These are phyloP conservation scores for Acanthurus tractus DNA, from an alignment of 2,797 vertebrate species.

Conservation along the genomic window DNA sequence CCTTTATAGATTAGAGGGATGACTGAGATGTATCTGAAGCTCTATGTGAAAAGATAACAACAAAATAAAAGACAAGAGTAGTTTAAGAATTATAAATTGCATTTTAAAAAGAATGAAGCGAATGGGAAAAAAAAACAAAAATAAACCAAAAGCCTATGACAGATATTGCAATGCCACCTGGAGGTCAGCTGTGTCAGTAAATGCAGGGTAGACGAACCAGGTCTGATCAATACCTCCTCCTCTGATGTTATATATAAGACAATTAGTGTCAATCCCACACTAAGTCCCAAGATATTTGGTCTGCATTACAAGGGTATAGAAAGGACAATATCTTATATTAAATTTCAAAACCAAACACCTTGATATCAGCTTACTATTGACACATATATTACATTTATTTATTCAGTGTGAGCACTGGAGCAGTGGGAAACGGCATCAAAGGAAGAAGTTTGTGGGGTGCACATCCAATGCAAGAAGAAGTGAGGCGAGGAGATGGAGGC, in stretches of 20 bases:
- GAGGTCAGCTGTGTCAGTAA: not conserved
- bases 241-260: not conserved
- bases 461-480: conserved; percentile 45
- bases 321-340: not conserved
- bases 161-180: not conserved
- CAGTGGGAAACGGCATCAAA: conserved; percentile 7
- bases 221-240: not conserved
- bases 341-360: not conserved
- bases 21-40: not conserved
- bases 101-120: not conserved
- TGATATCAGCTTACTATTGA: not conserved
- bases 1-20: not conserved
- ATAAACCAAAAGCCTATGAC: not conserved
- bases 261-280: not conserved
- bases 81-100: too few relatives aligned
- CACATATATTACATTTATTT: not conserved
- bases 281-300: not conserved
- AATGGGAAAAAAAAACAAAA: too few relatives aligned
- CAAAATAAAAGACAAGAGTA: not conserved
- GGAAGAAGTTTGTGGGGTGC: conserved; percentile 8
- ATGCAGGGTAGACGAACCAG: not conserved
- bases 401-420: not conserved
- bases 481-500: conserved; percentile 35
- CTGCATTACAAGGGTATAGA: not conserved
- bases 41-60: not conserved